Evolutionary conservation across 2,113 vertebrate species (phyloP).

Genomic region (Scytalopus superciliaris): DNA sequence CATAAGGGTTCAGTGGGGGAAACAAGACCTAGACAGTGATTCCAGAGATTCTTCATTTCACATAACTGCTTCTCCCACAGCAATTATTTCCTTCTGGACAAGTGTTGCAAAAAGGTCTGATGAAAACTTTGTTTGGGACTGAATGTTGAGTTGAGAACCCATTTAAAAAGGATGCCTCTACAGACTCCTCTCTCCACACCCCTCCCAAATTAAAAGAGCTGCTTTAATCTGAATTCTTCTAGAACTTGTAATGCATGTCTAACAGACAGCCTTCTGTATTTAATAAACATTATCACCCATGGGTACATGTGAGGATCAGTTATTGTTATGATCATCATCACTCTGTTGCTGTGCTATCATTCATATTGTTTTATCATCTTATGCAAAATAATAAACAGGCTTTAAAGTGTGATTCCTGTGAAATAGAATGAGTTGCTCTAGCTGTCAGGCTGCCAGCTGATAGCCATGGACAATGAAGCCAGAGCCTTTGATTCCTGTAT

Average conservation of each 20-base stretch:
- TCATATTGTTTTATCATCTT: neutral
- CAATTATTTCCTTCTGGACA: neutral
- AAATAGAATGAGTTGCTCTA: neutral
- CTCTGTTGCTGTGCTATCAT: neutral
- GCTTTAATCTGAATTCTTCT: neutral
- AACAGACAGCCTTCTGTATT: neutral
- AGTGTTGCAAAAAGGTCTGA: neutral
- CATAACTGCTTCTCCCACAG: neutral
- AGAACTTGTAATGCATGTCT: neutral
- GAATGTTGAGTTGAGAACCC: neutral
- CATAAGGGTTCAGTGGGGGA: neutral
- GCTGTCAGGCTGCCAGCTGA: neutral
- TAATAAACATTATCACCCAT: neutral
- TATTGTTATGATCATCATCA: neutral
- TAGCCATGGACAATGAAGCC: neutral
- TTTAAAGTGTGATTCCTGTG: neutral
- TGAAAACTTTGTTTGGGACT: neutral
- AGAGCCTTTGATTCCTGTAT: neutral
- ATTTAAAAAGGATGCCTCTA: neutral
- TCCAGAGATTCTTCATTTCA: neutral
- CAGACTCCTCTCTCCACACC: neutral
- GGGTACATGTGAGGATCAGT: neutral
- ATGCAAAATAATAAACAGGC: neutral
- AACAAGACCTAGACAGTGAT: neutral
- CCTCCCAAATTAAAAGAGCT: neutral